A percentile compares a stretch with the other conserved stretches of the same genome.
Conservation (phyloP, 2,113 vertebrate species). For the Bubo blakistoni region DNA sequence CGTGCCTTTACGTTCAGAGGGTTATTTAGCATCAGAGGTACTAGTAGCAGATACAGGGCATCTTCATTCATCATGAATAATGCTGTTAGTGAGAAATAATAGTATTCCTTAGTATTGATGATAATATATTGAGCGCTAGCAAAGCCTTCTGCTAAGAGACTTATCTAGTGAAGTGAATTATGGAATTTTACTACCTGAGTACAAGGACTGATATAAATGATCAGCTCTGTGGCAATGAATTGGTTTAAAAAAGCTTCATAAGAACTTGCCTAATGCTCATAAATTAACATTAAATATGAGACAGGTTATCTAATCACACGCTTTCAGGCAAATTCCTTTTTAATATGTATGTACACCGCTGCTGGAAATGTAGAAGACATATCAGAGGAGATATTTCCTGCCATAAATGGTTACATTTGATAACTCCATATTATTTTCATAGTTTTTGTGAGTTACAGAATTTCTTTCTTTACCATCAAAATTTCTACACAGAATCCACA, state of each 20-base stretch:
- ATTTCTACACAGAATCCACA: background rate
- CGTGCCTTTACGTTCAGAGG: background rate
- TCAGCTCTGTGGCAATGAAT: slow-evolving; percentile 47
- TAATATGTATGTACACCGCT: slow-evolving; percentile 52
- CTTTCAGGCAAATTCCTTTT: slow-evolving; percentile 58
- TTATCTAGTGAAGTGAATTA: slow-evolving; percentile 61
- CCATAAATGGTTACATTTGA: background rate
- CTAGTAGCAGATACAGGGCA: background rate
- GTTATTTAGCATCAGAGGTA: slow-evolving; percentile 44
- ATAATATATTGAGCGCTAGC: slow-evolving; percentile 32
- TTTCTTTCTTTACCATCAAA: background rate
- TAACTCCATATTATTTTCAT: background rate
- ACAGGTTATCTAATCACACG: slow-evolving; percentile 48
- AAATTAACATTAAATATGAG: slow-evolving; percentile 69
- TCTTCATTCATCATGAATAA: slow-evolving; percentile 46
- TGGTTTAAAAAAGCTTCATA: slow-evolving; percentile 55
- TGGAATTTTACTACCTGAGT: slow-evolving; percentile 64
- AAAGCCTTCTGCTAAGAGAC: slow-evolving; percentile 36
- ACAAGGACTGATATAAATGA: slow-evolving; percentile 51
- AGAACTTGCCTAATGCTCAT: slow-evolving; percentile 67
- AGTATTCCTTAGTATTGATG: slow-evolving; percentile 49
- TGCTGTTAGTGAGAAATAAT: slow-evolving; percentile 49
- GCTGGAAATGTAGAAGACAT: background rate
- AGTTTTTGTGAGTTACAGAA: background rate
- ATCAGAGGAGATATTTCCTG: slow-evolving; percentile 34